phyloP scores from a whole-genome alignment of 1,140 invertebrate species.

The Ostrea edulis region DNA sequence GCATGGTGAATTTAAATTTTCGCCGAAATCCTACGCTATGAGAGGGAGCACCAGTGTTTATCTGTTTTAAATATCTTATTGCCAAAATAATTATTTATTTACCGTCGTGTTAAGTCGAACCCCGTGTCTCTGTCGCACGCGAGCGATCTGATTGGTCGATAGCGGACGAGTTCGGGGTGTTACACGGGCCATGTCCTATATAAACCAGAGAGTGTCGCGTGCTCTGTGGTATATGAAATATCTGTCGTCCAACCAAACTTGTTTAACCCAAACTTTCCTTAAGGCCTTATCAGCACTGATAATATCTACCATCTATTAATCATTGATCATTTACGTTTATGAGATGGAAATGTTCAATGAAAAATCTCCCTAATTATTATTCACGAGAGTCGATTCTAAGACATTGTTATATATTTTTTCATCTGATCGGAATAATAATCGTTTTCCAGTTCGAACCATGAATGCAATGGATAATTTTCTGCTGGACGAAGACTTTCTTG shows the following conservation, averaged over 20 bases:
- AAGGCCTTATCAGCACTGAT: neutral
- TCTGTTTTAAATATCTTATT: slow-evolving; percentile 41
- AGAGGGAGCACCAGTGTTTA: slow-evolving; percentile 19
- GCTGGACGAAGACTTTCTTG: slow-evolving; percentile 74
- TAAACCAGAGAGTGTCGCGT: slow-evolving; percentile 17
- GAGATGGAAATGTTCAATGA: neutral
- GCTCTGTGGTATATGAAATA: neutral
- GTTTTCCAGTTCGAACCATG: neutral
- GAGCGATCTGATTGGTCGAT: slow-evolving; percentile 26
- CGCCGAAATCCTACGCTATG: neutral
- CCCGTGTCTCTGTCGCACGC: slow-evolving; percentile 5
- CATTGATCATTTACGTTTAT: neutral
- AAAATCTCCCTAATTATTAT: neutral
- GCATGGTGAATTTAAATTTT: neutral
- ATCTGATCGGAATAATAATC: neutral
- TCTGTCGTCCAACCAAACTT: neutral
- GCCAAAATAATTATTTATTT: slow-evolving; percentile 44
- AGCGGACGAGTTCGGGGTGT: neutral
- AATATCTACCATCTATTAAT: neutral
- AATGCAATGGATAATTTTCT: slow-evolving; percentile 70
- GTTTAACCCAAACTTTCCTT: neutral
- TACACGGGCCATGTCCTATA: neutral
- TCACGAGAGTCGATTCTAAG: neutral
- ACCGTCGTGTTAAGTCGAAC: neutral
- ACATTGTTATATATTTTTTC: neutral